Evolutionary conservation across 2,797 vertebrate genomes (phyloP), one percentile per base, ranked within the genome.

Genomic region (Picus viridis): DNA sequence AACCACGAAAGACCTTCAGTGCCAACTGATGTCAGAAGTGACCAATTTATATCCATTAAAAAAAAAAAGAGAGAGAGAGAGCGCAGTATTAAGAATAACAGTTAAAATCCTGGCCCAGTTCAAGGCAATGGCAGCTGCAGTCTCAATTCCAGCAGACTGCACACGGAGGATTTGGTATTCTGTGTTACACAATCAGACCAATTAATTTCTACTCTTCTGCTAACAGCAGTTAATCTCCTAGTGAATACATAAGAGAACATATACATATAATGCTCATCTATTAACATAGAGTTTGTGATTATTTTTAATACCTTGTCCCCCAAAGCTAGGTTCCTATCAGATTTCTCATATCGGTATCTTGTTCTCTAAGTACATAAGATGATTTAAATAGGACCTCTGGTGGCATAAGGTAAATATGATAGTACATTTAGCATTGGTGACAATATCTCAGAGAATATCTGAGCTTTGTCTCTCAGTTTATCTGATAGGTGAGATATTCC

Each of bases 31-130:
- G 90, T 96, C 94, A 96, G 86, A 95, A 96, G 78, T 93, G 91
- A 96, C 94, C 94, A 95, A 96, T 96, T 95, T 87, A 96, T 94
- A 94, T 45, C 91, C 62, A 93, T 82, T 88, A 0, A 73, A 72
- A 73, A 90, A 76, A 30, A 61, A 61, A 61, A 57, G 20, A n/a
- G 12, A 32, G 16, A 39, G 14, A 56, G 41, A 32, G 18, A 58
- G 17, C 43, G 32, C 86, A 93, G 9, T 74, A 41, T 78, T 87
- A 94, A 86, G 59, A 85, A 71, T 43, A 85, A 74, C 61, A 49
- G 73, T 47, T 77, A 49, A 83, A 93, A 91, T 89, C 76, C 81
- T 80, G 62, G 23, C 65, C 77, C 75, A 74, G 59, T 58, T 92
- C 29, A 74, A 90, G 54, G 64, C 72, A 86, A 45, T 72, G 74